A percentile compares a stretch with the other conserved stretches of the same genome.
phyloP scores from a whole-genome alignment of 2,888 invertebrate genomes.

The Aleiodes alternator region DNA sequence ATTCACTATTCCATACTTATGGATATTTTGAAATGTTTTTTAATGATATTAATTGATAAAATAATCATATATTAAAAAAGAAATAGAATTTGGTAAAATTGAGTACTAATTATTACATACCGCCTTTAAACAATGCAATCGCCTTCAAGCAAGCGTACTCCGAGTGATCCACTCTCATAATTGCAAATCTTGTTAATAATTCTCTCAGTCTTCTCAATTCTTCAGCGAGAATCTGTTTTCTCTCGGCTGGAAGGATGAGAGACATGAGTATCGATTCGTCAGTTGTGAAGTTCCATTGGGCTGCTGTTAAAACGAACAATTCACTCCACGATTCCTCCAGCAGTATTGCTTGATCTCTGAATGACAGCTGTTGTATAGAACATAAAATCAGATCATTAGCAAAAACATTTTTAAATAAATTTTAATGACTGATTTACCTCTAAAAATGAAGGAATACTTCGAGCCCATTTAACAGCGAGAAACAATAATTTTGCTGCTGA shows the following conservation, averaged over 20 bases:
- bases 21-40: too few relatives aligned
- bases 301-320: conserved; percentile 87
- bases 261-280: conserved; percentile 78
- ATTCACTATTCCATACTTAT: too few relatives aligned
- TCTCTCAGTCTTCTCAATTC: conserved; percentile 80
- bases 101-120: conserved; percentile 75
- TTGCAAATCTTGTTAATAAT: conserved; percentile 81
- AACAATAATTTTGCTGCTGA: conserved; percentile 87
- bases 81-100: too few relatives aligned
- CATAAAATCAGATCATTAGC: conserved; percentile 27
- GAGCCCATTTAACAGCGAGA: conserved; percentile 87
- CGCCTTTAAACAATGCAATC: conserved; percentile 87
- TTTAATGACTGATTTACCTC: conserved; percentile 76
- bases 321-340: conserved; percentile 90
- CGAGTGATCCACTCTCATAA: conserved; percentile 85
- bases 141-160: conserved; percentile 92
- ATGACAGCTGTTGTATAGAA: conserved; percentile 78
- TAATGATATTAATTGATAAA: too few relatives aligned
- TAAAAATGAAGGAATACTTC: conserved; percentile 85
- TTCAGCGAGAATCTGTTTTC: conserved; percentile 78
- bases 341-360: conserved; percentile 84
- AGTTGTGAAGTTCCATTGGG: conserved; percentile 86
- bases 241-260: conserved; percentile 75
- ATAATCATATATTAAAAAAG: too few relatives aligned
- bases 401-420: not conserved